A percentile compares a stretch with the other conserved stretches of the same genome.
These are phyloP conservation scores for Hephaestus fuliginosus DNA, from an alignment of 2,797 vertebrate species.

Conservation along the genomic window DNA sequence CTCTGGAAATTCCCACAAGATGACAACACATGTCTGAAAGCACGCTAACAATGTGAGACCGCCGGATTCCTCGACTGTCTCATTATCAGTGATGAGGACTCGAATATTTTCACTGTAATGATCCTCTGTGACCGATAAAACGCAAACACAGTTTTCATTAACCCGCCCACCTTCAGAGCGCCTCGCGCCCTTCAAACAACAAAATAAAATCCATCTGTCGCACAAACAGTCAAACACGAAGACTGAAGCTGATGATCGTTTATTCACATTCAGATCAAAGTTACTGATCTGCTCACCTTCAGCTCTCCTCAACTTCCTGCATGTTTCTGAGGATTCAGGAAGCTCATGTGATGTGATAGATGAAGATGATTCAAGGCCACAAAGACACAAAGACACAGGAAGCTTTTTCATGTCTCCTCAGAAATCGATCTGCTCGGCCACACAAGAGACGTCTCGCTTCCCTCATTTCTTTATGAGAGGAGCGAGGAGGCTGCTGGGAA, in stretches of 20 bases:
- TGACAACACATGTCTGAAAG: background rate
- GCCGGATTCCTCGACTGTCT: constrained; percentile 25
- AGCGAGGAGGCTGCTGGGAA: background rate
- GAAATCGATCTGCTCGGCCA: background rate
- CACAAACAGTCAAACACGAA: background rate
- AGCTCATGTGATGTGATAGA: background rate
- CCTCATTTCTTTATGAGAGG: background rate
- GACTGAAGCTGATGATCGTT: background rate
- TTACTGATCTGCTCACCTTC: background rate
- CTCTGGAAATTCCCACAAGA: background rate
- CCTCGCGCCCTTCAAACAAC: background rate
- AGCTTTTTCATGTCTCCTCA: background rate
- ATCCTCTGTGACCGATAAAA: background rate
- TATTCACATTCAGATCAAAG: background rate
- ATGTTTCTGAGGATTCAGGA: background rate
- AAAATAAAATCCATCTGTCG: background rate
- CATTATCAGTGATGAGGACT: background rate
- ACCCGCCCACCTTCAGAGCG: background rate
- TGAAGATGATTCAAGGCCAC: background rate
- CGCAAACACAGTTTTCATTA: background rate
- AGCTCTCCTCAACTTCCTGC: background rate
- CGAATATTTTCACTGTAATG: background rate
- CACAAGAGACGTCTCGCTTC: background rate
- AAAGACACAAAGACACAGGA: background rate
- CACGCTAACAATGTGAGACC: background rate